A percentile compares a stretch with the other conserved stretches of the same genome.
Evolutionary conservation across 2,888 invertebrate species (phyloP).

Genomic region (Timandra comae): DNA sequence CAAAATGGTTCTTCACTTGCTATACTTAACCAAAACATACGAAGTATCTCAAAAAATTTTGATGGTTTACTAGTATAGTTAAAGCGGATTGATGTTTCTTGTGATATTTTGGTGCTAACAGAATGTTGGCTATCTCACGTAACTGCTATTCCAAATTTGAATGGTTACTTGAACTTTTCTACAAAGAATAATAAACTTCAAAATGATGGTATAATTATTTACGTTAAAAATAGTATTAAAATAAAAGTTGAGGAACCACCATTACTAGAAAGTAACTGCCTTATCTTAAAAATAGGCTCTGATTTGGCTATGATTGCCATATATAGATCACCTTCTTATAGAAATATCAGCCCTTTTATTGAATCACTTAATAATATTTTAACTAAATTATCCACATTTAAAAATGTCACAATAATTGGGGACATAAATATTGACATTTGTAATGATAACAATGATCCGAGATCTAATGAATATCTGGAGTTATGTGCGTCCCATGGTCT

Average conservation of each 20-base stretch:
- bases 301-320: conserved; percentile 1
- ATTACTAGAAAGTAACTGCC: conserved; percentile 1
- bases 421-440: conserved; percentile 2
- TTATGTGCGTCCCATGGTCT: not conserved
- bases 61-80: not conserved
- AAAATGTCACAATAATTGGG: not conserved
- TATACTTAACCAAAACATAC: conserved; percentile 2
- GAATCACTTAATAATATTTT: not conserved
- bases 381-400: not conserved
- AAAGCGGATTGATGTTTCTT: not conserved
- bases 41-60: conserved; percentile 4
- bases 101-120: conserved; percentile 3
- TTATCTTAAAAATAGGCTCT: not conserved
- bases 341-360: not conserved
- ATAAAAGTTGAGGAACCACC: conserved; percentile 1
- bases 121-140: conserved; percentile 3
- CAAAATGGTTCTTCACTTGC: not conserved
- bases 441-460: not conserved
- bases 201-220: conserved; percentile 5
- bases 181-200: conserved; percentile 2
- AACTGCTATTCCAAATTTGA: not conserved
- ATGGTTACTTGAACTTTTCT: not conserved
- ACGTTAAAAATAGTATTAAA: not conserved
- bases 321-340: conserved; percentile 2
- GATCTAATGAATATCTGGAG: not conserved